These are phyloP conservation scores for Phylloscopus collybita DNA, from an alignment of 2,797 vertebrate species.

Conservation along the genomic window DNA sequence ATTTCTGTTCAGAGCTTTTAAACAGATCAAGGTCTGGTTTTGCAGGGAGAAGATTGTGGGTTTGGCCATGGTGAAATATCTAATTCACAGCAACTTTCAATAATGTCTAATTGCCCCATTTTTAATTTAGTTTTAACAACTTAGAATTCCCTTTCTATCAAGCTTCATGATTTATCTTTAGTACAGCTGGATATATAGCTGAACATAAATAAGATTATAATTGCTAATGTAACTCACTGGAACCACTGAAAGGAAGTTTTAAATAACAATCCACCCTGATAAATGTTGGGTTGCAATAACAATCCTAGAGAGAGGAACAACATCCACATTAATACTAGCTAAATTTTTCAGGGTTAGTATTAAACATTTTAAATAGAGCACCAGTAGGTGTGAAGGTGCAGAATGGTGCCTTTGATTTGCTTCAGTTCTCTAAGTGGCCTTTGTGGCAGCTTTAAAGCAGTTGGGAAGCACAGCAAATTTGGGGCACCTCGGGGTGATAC, in stretches of 20 bases:
- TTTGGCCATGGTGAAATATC: background rate
- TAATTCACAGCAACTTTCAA: background rate
- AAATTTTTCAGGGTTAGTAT: background rate
- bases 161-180: constrained; percentile 1
- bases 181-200: background rate
- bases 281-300: background rate
- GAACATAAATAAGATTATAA: constrained; percentile 33
- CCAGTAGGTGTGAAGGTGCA: background rate
- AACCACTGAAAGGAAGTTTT: background rate
- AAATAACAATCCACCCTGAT: background rate
- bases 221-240: background rate
- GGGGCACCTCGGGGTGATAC: rapidly evolving
- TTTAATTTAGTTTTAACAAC: constrained; percentile 32
- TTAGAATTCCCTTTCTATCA: background rate
- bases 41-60: background rate
- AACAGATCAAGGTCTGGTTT: background rate
- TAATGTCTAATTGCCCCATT: background rate
- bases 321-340: background rate
- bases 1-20: background rate
- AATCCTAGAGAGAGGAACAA: background rate
- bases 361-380: background rate
- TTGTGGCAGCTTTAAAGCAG: background rate
- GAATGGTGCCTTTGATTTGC: background rate
- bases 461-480: background rate
- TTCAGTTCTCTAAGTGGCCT: background rate